Evolutionary conservation across 2,888 invertebrate genomes (phyloP), one percentile per base, ranked within the genome.

Genomic region (Agrochola macilenta): DNA sequence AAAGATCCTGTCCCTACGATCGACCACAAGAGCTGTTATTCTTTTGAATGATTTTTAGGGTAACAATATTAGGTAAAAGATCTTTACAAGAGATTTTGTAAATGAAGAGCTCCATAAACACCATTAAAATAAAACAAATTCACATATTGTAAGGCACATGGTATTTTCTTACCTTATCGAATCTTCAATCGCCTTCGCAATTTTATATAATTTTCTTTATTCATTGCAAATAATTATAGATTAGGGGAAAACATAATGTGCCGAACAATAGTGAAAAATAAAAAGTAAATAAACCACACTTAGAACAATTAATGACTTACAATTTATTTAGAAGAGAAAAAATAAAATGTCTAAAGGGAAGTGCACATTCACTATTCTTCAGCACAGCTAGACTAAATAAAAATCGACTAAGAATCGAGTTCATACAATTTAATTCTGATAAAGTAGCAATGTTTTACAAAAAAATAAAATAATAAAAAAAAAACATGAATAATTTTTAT

Each of bases 221-320:
- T 88, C 85, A 68, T 82, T 79, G 52, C 52, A 79, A 69, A 43
- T 20, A 60, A 52, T 63, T 75, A 81, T 74, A 78, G 52, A 74
- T 72, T 72, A 69, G 91, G 90, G 89, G 88, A 91, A 85, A 91
- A 92, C 92, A 96, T 96, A 89, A 96, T 97, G 98, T 98, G 98
- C 98, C 98, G 98, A 98, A 98, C 98, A 98, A 98, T 98, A 98
- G 98, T 98, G 98, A 98, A 98, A 97, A 88, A 88, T 76, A 85
- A 91, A 91, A 92, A 91, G 88, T 90, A 91, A 91, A 88, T 81
- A 87, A 85, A 89, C 81, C 90, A 88, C 86, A 90, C 86, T 89
- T 87, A 84, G 85, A 88, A 84, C 78, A 80, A 81, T 87, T 82
- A 82, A 73, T 87, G 81, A 83, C 88, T 86, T 83, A 89, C 85